Base-by-base conservation (phyloP, 23 tunicate species). In the Aplidium turbinatum region DNA sequence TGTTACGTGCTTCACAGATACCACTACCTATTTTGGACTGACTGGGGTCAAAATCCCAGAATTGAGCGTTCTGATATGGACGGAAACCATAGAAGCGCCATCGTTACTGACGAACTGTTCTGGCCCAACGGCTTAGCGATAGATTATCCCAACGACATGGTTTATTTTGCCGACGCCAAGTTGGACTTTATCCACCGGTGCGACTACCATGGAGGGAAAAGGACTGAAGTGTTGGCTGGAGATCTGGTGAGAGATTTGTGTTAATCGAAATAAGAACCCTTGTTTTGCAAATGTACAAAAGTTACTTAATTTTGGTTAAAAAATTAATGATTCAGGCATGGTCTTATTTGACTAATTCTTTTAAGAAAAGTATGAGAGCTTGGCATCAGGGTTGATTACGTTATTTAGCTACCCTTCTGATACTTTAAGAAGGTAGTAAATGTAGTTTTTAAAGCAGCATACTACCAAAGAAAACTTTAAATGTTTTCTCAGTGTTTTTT, bases 81-180 rank as follows among this genome's bases (percentile, higher is more conserved):
- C 34, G 96, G 96, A 16, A 47, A 1, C 1, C 62, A 54, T 3
- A 46, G 96, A 28, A 39, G 2, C 20, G 68, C 87, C 0, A 82
- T 88, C 3, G 79, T 88, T 2, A 58, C 70, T 52, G 96, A 88
- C 58, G 57, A 70, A 68, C 58, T 88, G 2, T 88, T 51, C 65
- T 88, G 96, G 96, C 96, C 96, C 13, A 88, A 88, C 33, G 96
- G 96, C 55, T 79, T 88, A 13, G 76, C 96, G 6, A 76, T 88
- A 28, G 96, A 88, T 53, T 88, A 88, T 68, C 87, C 96, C 9
- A 88, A 77, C 56, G 19, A 46, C 33, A 75, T 62, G 7, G 23
- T 88, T 3, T 88, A 88, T 46, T 88, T 88, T 58, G 96, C 96
- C 26, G 96, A 88, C 58, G 96, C 96, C 3, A 88, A 88, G 57